Evolutionary conservation across 1,140 invertebrate genomes (phyloP).

Genomic region (Zaprionus lachaisei): DNA sequence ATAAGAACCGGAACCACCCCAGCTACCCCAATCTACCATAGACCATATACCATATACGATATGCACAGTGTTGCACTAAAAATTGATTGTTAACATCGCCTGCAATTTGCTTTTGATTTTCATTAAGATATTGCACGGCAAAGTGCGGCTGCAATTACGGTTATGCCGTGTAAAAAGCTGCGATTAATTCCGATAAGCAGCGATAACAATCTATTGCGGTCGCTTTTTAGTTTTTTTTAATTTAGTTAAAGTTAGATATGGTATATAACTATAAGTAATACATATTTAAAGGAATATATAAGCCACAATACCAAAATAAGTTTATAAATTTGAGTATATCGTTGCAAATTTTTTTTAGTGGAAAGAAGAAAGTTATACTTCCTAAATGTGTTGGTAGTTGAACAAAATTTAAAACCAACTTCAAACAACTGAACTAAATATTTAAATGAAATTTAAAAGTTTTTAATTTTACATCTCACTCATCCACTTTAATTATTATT

Average conservation of each 20-base stretch:
- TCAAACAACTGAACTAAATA: no score
- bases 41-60: background rate
- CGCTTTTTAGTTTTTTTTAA: background rate
- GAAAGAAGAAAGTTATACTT: no score
- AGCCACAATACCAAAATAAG: no score
- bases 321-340: no score
- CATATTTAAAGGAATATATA: no score
- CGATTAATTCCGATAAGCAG: conserved; percentile 1
- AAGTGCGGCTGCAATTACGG: conserved; percentile 38
- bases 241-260: no score
- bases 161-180: conserved; percentile 13
- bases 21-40: background rate
- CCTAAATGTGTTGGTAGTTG: no score
- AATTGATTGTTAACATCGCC: conserved; percentile 77
- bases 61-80: conserved; percentile 29
- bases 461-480: no score
- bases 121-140: conserved; percentile 51
- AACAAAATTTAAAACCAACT: no score
- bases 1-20: background rate
- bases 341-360: no score
- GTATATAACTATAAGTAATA: no score
- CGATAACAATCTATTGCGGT: background rate
- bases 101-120: conserved; percentile 71
- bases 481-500: background rate
- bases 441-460: no score